Base-by-base conservation (phyloP, 2,888 invertebrate species). In the Dastarcus helophoroides region DNA sequence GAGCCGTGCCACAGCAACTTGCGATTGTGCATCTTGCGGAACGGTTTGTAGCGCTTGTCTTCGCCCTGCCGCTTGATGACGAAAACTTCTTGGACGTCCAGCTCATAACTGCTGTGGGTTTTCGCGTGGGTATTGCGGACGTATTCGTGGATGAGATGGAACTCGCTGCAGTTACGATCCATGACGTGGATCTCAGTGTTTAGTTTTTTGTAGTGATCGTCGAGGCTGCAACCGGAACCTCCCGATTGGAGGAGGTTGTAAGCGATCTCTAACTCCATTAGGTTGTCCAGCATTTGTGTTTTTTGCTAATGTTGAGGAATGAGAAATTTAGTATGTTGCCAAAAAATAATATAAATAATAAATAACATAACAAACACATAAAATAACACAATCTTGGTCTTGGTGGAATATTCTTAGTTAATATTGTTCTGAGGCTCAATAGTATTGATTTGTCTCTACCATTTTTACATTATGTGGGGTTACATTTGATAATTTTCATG, bases 1-100 rank as follows among this genome's bases (percentile, higher is more conserved):
- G 95, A 95, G 27, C 98, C 98, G 65, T 98, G 98, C 97, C 95
- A 97, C 39, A 97, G 64, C 26, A 97, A 65, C 48, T 81, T 78
- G 22, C 79, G 73, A 57, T 95, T 95, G 48, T 75, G 79, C 8
- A 95, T 60, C 44, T 91, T 85, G 51, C 67, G 77, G 64, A 91
- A 94, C 3, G 86, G 85, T 50, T 85, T 83, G 66, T 69, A 61
- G 16, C 89, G 73, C 44, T 81, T 76, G 4, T 78, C 73, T 58
- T 90, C 89, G 1, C 84, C 86, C 15, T 77, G 69, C 11, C 89
- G 73, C 10, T 71, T 69, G 10, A 88, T 72, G 51, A 76, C 74
- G 55, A 79, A 89, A 2, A 77, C 70, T 42, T 82, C 72, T 11
- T 69, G 58, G 26, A 91, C 66, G 34, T 79, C 69, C 34, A 90